These are phyloP conservation scores for Heliothis virescens DNA, from an alignment of 1,140 invertebrate species.

Conservation along the genomic window DNA sequence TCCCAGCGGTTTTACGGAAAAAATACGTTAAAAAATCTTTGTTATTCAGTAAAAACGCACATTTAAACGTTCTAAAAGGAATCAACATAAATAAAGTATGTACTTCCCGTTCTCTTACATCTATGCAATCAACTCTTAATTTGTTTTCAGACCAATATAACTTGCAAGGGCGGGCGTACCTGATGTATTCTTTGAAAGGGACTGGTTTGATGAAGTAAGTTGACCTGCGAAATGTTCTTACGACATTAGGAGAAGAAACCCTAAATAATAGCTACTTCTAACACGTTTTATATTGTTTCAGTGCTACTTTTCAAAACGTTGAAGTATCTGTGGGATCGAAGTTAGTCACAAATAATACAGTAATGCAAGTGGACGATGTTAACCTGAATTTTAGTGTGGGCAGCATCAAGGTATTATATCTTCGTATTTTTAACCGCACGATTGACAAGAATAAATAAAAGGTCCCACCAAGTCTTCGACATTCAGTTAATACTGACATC, in stretches of 20 bases:
- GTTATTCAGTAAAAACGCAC: no score
- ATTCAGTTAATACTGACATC: no score
- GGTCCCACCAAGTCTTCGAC: no score
- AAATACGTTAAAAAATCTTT: no score
- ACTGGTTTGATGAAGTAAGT: slow-evolving; percentile 64
- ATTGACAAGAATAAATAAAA: background rate
- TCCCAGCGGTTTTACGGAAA: no score
- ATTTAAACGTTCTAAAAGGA: no score
- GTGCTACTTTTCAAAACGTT: slow-evolving; percentile 46
- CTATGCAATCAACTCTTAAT: no score
- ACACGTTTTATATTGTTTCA: slow-evolving; percentile 43
- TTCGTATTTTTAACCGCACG: background rate
- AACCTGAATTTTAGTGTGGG: slow-evolving; percentile 6
- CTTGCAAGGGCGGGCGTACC: slow-evolving; percentile 61
- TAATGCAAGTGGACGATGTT: background rate
- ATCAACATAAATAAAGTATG: no score
- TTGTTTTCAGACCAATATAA: slow-evolving; percentile 63
- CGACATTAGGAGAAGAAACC: background rate
- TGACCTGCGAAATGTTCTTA: background rate
- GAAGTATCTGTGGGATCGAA: slow-evolving; percentile 10
- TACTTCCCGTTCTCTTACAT: background rate
- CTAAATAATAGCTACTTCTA: background rate
- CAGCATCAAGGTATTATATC: background rate
- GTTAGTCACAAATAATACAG: background rate
- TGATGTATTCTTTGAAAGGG: slow-evolving; percentile 61